Evolutionary conservation across 2,113 vertebrate species (phyloP).

Genomic region (Motacilla alba): DNA sequence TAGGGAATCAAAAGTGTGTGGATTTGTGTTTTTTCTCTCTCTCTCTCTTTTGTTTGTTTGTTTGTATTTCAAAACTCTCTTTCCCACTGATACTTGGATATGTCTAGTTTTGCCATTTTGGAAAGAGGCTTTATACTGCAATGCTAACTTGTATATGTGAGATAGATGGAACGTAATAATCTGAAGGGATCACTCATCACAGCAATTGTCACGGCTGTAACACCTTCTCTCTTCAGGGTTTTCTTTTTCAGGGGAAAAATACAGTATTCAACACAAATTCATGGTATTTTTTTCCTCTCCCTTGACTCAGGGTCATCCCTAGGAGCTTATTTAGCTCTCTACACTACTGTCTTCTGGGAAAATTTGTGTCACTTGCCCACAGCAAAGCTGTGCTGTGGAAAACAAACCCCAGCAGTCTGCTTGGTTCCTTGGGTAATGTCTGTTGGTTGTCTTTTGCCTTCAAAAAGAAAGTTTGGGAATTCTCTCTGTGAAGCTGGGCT

Average conservation of each 20-base stretch:
- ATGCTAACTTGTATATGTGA: not conserved
- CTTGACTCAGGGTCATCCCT: not conserved
- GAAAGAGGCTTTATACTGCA: not conserved
- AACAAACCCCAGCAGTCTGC: not conserved
- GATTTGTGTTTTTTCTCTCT: not conserved
- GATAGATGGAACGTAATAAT: not conserved
- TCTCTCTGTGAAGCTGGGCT: not conserved
- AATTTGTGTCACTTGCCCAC: not conserved
- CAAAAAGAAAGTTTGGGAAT: not conserved
- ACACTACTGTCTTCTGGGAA: not conserved
- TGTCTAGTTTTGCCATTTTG: not conserved
- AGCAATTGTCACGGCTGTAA: not conserved
- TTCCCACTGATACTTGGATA: not conserved
- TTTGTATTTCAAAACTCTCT: not conserved
- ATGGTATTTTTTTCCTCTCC: not conserved
- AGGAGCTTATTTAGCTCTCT: not conserved
- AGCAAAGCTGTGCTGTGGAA: not conserved
- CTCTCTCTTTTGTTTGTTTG: too few relatives aligned
- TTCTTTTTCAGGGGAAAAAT: not conserved
- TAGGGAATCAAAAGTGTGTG: not conserved
- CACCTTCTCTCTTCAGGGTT: not conserved
- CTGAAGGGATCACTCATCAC: not conserved
- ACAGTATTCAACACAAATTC: not conserved
- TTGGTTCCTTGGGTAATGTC: not conserved
- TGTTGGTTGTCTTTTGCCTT: not conserved